Conservation (phyloP, 2,113 vertebrate species). For the Gallinago jamesoni region DNA sequence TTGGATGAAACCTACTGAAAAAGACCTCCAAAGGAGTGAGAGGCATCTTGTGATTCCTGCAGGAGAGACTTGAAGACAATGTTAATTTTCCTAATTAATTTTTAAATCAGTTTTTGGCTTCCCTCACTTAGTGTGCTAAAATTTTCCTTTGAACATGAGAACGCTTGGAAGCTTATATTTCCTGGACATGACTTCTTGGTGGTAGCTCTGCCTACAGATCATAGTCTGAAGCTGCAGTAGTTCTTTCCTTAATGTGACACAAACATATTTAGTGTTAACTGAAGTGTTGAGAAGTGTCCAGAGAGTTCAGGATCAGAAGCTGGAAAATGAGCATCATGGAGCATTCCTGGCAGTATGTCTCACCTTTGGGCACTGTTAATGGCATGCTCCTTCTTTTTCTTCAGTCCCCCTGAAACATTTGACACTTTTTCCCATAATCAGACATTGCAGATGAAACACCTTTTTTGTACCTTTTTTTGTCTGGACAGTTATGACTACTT, state of each 20-base stretch:
- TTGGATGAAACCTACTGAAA: not conserved
- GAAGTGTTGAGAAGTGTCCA: not conserved
- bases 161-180: not conserved
- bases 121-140: not conserved
- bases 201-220: not conserved
- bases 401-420: not conserved
- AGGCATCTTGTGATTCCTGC: not conserved
- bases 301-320: not conserved
- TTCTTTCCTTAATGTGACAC: not conserved
- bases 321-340: not conserved
- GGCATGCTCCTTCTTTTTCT: not conserved
- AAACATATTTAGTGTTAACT: not conserved
- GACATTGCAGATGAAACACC: not conserved
- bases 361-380: not conserved
- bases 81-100: not conserved
- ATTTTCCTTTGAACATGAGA: not conserved
- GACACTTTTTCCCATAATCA: not conserved
- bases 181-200: not conserved
- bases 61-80: not conserved
- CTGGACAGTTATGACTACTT: not conserved
- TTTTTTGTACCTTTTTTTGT: not conserved
- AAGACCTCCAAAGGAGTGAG: not conserved
- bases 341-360: not conserved
- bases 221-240: not conserved
- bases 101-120: not conserved